These are phyloP conservation scores for Calephelis perditalis DNA, from an alignment of 2,888 invertebrate species.

Conservation along the genomic window DNA sequence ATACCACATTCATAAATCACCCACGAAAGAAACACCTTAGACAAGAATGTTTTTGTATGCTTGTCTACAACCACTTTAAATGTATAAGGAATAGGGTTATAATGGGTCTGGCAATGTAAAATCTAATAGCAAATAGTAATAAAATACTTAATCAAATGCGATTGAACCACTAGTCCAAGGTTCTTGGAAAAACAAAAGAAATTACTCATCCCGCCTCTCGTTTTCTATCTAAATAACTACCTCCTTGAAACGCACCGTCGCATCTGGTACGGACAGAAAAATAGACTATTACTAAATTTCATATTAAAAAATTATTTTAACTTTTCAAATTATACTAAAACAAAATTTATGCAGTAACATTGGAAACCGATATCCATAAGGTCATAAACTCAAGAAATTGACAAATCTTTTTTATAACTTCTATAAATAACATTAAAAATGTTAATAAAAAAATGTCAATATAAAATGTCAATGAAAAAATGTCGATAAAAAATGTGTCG, in stretches of 20 bases:
- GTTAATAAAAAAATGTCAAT: too few species aligned
- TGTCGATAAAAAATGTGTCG: conserved; percentile 11
- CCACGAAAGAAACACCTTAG: too few species aligned
- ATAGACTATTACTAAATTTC: conserved; percentile 10
- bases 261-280: conserved; percentile 56
- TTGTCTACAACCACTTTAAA: too few species aligned
- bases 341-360: not conserved
- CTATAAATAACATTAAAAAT: too few species aligned
- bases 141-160: conserved; percentile 54
- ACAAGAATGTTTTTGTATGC: too few species aligned
- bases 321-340: not conserved
- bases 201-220: conserved; percentile 72
- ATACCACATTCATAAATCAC: too few species aligned
- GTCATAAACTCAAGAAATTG: not conserved
- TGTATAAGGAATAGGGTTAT: too few species aligned
- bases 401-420: too few species aligned
- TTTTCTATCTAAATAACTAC: conserved; percentile 58
- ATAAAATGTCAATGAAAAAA: too few species aligned
- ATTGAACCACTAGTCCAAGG: conserved; percentile 39
- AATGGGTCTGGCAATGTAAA: not conserved
- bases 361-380: not conserved
- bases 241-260: conserved; percentile 61
- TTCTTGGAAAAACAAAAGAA: conserved; percentile 75
- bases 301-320: conserved; percentile 10
- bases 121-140: conserved; percentile 41